Conservation (phyloP, 2,888 invertebrate species). For the Teinopalpus imperialis region DNA sequence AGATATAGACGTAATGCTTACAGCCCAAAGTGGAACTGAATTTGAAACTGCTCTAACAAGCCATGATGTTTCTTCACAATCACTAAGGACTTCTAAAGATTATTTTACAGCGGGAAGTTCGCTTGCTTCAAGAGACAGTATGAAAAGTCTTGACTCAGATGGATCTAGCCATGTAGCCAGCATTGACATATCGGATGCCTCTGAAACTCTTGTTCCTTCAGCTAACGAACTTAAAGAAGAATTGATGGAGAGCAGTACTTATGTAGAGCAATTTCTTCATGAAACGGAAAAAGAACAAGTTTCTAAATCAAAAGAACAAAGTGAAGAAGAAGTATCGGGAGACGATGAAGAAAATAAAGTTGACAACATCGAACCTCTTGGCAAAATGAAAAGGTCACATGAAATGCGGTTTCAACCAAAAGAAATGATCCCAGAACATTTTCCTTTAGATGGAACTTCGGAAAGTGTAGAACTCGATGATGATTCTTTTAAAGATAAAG, state of each 20-base stretch:
- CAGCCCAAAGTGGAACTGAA: constrained; percentile 89
- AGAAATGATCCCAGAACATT: constrained; percentile 75
- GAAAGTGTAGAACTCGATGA: constrained; percentile 71
- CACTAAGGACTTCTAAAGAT: constrained; percentile 89
- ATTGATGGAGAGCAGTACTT: constrained; percentile 84
- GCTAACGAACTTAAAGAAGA: constrained; percentile 90
- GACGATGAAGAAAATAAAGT: constrained; percentile 79
- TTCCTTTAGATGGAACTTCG: constrained; percentile 60
- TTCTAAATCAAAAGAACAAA: constrained; percentile 67
- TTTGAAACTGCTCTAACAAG: constrained; percentile 93
- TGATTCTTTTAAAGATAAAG: constrained; percentile 64
- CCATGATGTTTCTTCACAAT: constrained; percentile 87
- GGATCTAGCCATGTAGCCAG: constrained; percentile 94
- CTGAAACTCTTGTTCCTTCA: constrained; percentile 96
- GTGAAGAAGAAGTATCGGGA: constrained; percentile 79
- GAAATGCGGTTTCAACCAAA: constrained; percentile 94
- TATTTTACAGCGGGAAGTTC: constrained; percentile 93
- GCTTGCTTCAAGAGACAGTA: constrained; percentile 93
- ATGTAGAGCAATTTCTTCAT: constrained; percentile 77
- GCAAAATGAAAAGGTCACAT: constrained; percentile 93
- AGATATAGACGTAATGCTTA: constrained; percentile 90
- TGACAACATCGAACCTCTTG: constrained; percentile 79
- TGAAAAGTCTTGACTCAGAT: constrained; percentile 94
- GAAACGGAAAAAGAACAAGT: constrained; percentile 57
- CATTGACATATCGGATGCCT: constrained; percentile 94